Percentiles rank a stretch among this genome's conserved stretches.
phyloP scores from a whole-genome alignment of 2,888 invertebrate species.

The Phasia obesa region DNA sequence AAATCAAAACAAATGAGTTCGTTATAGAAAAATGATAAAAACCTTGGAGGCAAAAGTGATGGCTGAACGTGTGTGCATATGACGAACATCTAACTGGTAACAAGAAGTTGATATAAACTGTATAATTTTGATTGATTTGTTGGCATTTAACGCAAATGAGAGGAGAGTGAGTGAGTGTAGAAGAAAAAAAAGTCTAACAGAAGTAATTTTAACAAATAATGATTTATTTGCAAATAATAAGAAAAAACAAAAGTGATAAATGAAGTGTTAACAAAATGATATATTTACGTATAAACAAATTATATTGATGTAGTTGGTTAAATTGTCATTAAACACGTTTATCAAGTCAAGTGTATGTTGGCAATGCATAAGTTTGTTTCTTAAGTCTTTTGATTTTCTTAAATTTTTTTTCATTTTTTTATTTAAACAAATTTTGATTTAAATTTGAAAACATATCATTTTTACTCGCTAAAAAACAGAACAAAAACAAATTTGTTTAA shows the following conservation, averaged over 20 bases:
- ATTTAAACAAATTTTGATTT: constrained; percentile 5
- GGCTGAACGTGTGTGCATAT: neutral
- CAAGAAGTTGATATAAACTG: constrained; percentile 26
- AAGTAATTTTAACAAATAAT: constrained; percentile 49
- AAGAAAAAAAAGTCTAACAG: neutral
- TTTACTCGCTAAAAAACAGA: constrained; percentile 30
- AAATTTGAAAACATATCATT: neutral
- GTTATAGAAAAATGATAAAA: constrained; percentile 48
- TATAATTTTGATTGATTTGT: constrained; percentile 61
- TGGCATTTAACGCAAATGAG: constrained; percentile 37
- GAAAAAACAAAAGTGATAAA: constrained; percentile 51
- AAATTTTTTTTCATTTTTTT: neutral
- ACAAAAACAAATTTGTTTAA: constrained; percentile 33
- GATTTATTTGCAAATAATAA: constrained; percentile 64
- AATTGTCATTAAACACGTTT: constrained; percentile 51
- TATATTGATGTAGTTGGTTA: constrained; percentile 42
- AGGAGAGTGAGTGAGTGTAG: neutral
- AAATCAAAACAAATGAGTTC: constrained; percentile 56
- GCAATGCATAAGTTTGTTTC: constrained; percentile 7
- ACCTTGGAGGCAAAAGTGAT: constrained; percentile 34
- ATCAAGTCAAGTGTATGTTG: constrained; percentile 8
- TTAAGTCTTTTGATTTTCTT: constrained; percentile 37
- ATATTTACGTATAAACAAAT: constrained; percentile 46
- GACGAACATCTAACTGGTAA: constrained; percentile 10
- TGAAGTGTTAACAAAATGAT: constrained; percentile 63